Evolutionary conservation across 2,113 vertebrate species (phyloP).

Genomic region (Oceanodroma tethys): DNA sequence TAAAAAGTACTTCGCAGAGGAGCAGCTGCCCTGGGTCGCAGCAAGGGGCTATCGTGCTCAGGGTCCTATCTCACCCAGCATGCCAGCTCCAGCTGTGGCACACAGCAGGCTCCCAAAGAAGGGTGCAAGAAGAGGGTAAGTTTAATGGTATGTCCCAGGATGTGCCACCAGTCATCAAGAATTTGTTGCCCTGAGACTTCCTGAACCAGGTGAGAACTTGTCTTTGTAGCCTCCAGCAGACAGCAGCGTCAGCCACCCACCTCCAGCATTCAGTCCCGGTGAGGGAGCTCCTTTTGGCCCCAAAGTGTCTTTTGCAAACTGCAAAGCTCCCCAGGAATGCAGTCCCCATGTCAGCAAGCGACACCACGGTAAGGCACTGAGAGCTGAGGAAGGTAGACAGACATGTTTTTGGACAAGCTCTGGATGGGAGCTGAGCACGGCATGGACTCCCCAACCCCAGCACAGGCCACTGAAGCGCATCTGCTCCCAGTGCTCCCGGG

Average conservation of each 20-base stretch:
- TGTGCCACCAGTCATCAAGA: not conserved
- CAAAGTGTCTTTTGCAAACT: not conserved
- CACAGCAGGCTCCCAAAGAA: not conserved
- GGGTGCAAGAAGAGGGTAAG: not conserved
- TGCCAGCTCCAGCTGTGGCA: not conserved
- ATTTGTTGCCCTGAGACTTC: not conserved
- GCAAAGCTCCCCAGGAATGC: not conserved
- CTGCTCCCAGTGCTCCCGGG: not conserved
- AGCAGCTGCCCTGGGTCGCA: not conserved
- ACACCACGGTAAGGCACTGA: not conserved
- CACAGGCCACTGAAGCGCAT: not conserved
- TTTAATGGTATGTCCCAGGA: not conserved
- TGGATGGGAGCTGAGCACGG: not conserved
- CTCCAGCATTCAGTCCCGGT: not conserved
- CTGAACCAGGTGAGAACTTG: not conserved
- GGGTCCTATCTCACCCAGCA: not conserved
- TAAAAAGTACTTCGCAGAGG: not conserved
- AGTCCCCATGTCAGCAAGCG: not conserved
- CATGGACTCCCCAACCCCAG: not conserved
- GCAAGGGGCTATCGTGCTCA: not conserved
- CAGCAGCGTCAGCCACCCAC: not conserved
- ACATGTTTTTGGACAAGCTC: fast-evolving
- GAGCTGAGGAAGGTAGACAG: not conserved
- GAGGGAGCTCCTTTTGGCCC: not conserved
- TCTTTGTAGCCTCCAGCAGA: not conserved